Evolutionary conservation across 2,797 vertebrate species (phyloP).

Genomic region (Bothrops alternatus): DNA sequence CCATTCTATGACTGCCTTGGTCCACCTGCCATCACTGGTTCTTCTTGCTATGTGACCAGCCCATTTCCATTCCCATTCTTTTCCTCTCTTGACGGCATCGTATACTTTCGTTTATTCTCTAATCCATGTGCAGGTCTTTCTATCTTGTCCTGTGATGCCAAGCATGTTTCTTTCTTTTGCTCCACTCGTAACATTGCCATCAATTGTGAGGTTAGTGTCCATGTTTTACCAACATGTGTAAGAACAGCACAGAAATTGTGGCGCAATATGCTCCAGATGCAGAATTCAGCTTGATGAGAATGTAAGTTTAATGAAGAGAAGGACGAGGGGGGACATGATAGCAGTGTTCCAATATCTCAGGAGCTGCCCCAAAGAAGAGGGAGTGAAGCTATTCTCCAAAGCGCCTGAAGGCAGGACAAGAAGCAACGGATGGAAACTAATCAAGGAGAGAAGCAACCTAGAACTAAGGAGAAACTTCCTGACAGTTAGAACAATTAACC

Average conservation of each 20-base stretch:
- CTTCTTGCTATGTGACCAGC: neutral
- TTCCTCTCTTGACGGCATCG: neutral
- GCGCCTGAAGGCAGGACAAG: too few species aligned
- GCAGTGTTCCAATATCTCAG: too few species aligned
- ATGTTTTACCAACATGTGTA: neutral
- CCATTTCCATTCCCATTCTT: neutral
- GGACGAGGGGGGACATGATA: too few species aligned
- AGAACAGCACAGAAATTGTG: neutral
- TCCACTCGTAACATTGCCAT: neutral
- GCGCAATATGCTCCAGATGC: neutral
- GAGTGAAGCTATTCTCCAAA: too few species aligned
- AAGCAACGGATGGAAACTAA: too few species aligned
- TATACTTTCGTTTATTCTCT: neutral
- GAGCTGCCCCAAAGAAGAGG: too few species aligned
- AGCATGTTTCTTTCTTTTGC: neutral
- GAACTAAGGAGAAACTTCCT: too few species aligned
- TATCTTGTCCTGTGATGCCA: neutral
- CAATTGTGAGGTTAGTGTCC: neutral
- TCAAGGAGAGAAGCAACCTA: too few species aligned
- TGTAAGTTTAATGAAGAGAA: too few species aligned
- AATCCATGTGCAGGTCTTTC: neutral
- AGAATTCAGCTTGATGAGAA: neutral
- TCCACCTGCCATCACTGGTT: neutral
- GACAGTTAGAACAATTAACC: too few species aligned
- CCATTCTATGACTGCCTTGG: neutral